These are phyloP conservation scores for Lasioglossum baleicum DNA, from an alignment of 1,140 invertebrate genomes.

Conservation along the genomic window DNA sequence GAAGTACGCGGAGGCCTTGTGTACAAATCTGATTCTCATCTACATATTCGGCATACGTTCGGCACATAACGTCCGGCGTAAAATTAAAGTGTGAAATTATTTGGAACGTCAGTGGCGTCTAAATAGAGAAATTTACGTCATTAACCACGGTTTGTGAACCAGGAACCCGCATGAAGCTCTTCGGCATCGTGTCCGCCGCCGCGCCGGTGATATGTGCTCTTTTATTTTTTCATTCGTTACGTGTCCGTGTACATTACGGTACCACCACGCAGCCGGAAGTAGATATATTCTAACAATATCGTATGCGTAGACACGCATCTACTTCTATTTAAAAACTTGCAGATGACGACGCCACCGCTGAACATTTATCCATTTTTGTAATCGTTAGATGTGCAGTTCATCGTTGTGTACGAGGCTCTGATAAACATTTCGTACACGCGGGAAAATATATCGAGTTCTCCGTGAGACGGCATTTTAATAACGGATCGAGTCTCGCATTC, in stretches of 20 bases:
- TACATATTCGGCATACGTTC: background rate
- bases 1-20: too few relatives aligned
- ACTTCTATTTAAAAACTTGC: background rate
- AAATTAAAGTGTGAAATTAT: constrained; percentile 1
- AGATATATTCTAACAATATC: background rate
- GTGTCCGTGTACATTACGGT: background rate
- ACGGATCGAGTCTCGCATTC: background rate
- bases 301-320: too few relatives aligned
- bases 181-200: background rate
- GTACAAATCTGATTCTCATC: background rate
- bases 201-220: background rate
- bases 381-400: too few relatives aligned
- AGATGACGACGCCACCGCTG: too few relatives aligned
- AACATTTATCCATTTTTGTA: too few relatives aligned
- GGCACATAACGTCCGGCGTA: too few relatives aligned
- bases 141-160: constrained; percentile 5
- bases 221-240: background rate
- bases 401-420: too few relatives aligned
- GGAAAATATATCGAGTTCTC: background rate
- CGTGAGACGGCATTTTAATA: background rate
- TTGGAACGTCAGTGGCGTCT: background rate
- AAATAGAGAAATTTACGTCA: too few relatives aligned
- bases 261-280: background rate
- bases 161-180: constrained; percentile 18
- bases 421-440: too few relatives aligned